Conservation (phyloP, 2,113 vertebrate species). For the Leptocoma aspasia region DNA sequence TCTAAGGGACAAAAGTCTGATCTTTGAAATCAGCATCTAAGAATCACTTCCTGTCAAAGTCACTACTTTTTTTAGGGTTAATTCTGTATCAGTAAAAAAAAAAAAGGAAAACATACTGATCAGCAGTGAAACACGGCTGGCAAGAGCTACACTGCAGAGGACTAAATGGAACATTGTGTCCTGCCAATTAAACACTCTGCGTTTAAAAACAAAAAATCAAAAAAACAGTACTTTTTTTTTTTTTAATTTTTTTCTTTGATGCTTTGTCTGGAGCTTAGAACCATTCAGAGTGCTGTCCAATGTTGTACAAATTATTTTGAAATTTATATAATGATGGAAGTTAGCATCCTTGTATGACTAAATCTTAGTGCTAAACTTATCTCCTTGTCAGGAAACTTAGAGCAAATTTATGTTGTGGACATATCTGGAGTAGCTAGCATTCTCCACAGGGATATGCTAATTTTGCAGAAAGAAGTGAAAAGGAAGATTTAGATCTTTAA, state of each 20-base stretch:
- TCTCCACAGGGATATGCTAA: constrained; percentile 1
- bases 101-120: not conserved
- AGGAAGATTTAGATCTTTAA: not conserved
- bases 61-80: not conserved
- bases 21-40: not conserved
- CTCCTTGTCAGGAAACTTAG: not conserved
- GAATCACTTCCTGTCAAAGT: not conserved
- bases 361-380: not conserved
- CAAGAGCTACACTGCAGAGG: not conserved
- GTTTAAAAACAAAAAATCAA: too few relatives aligned
- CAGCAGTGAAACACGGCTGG: not conserved
- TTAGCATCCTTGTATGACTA: not conserved
- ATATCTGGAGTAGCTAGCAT: constrained; percentile 17
- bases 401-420: constrained; percentile 38
- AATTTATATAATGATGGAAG: not conserved
- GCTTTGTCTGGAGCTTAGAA: not conserved
- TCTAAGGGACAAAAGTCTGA: not conserved
- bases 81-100: not conserved
- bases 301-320: not conserved
- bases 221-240: too few relatives aligned
- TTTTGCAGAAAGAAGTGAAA: constrained; percentile 4
- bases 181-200: not conserved
- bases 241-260: not conserved
- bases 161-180: not conserved
- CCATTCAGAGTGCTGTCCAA: not conserved